Percentiles rank a stretch among this genome's conserved stretches.
These are phyloP conservation scores for Grammomys surdaster DNA, from an alignment of 2,113 vertebrate species.

Conservation along the genomic window DNA sequence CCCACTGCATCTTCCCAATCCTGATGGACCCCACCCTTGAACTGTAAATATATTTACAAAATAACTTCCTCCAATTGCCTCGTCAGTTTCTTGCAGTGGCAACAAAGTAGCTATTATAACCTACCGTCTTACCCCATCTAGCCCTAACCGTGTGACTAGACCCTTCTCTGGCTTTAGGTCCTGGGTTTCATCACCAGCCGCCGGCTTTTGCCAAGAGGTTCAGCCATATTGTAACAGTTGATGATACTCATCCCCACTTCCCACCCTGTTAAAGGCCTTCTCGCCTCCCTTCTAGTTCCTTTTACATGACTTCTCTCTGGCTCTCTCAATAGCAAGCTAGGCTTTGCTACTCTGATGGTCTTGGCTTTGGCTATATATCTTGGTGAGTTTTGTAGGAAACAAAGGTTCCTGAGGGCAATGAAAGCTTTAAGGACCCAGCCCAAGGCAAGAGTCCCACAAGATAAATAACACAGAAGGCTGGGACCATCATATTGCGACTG, in stretches of 20 bases:
- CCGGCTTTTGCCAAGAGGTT: not conserved
- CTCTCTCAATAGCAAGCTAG: not conserved
- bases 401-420: not conserved
- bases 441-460: not conserved
- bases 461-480: not conserved
- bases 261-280: too few species aligned
- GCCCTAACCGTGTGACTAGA: too few species aligned
- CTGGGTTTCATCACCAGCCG: not conserved
- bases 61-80: not conserved
- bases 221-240: not conserved
- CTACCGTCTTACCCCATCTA: not conserved
- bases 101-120: not conserved
- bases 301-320: not conserved
- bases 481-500: not conserved
- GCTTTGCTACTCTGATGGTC: accelerated
- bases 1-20: not conserved
- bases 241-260: not conserved
- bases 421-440: not conserved
- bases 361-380: not conserved
- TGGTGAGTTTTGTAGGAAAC: not conserved
- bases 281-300: not conserved
- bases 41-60: not conserved
- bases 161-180: not conserved
- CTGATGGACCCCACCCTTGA: not conserved
- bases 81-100: not conserved